Percentiles rank a stretch among this genome's conserved stretches.
Conservation (phyloP, 2,888 invertebrate genomes). For the Gandaritis pyraliata region DNA sequence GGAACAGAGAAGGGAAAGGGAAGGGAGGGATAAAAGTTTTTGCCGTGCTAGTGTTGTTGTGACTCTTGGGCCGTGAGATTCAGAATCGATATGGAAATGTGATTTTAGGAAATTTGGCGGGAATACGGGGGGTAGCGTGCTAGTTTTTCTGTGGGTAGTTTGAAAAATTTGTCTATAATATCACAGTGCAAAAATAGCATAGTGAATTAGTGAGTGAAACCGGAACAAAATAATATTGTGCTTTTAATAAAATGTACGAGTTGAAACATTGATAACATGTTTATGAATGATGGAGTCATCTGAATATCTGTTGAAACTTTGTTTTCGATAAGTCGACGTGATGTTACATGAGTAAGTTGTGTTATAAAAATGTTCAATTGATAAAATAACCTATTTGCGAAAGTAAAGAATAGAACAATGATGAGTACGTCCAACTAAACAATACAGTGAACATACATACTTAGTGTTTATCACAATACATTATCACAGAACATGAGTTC, state of each 20-base stretch:
- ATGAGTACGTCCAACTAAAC: neutral
- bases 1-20: conserved; percentile 44
- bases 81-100: conserved; percentile 58
- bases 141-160: conserved; percentile 23
- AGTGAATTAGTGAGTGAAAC: conserved; percentile 9
- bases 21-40: conserved; percentile 56
- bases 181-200: neutral
- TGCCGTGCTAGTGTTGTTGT: conserved; percentile 60
- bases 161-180: neutral
- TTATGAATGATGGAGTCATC: conserved; percentile 64
- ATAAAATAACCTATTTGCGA: too few relatives aligned
- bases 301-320: conserved; percentile 42
- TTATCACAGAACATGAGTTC: conserved; percentile 12
- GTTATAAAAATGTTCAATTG: neutral
- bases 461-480: conserved; percentile 2
- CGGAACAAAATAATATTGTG: neutral
- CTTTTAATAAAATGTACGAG: conserved; percentile 21
- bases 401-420: too few relatives aligned
- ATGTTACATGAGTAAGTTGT: conserved; percentile 75
- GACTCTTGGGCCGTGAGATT: conserved; percentile 57
- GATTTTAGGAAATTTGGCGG: conserved; percentile 65
- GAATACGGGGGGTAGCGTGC: conserved; percentile 51
- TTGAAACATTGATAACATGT: conserved; percentile 42
- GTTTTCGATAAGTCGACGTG: conserved; percentile 66
- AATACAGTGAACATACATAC: neutral